A percentile compares a stretch with the other conserved stretches of the same genome.
These are phyloP conservation scores for Troides oblongomaculatus DNA, from an alignment of 2,888 invertebrate species.

Conservation along the genomic window DNA sequence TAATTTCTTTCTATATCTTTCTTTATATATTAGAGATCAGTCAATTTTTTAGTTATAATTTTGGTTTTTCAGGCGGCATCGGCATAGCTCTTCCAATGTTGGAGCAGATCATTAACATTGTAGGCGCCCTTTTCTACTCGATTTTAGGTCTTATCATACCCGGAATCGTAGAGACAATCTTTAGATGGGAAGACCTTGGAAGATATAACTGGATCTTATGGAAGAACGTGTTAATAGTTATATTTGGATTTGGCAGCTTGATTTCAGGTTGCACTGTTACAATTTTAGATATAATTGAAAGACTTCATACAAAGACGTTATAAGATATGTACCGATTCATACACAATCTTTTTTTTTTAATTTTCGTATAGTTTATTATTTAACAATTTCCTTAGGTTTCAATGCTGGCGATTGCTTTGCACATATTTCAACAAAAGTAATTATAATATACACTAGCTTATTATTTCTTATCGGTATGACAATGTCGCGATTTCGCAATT, in stretches of 20 bases:
- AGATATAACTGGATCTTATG: slow-evolving; percentile 83
- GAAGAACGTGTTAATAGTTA: slow-evolving; percentile 82
- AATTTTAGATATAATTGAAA: slow-evolving; percentile 57
- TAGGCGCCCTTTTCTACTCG: slow-evolving; percentile 82
- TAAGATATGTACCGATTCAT: slow-evolving; percentile 30
- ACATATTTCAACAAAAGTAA: no score
- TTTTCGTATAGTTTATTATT: no score
- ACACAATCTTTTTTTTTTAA: no score
- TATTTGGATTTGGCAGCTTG: slow-evolving; percentile 82
- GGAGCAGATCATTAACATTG: slow-evolving; percentile 72
- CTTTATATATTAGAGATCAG: no score
- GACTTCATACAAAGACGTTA: slow-evolving; percentile 69
- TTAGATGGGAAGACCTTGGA: slow-evolving; percentile 85
- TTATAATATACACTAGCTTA: no score
- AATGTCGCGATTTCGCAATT: no score
- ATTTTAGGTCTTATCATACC: slow-evolving; percentile 87
- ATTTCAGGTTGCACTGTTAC: slow-evolving; percentile 80
- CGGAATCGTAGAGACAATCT: slow-evolving; percentile 86
- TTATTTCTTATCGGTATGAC: no score
- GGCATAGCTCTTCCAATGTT: slow-evolving; percentile 84
- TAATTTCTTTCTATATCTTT: no score
- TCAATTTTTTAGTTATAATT: background rate
- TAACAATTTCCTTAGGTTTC: no score
- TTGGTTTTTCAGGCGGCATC: slow-evolving; percentile 69
- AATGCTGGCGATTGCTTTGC: no score